phyloP scores from a whole-genome alignment of 2,888 invertebrate species.

The Brachypterus glaber region DNA sequence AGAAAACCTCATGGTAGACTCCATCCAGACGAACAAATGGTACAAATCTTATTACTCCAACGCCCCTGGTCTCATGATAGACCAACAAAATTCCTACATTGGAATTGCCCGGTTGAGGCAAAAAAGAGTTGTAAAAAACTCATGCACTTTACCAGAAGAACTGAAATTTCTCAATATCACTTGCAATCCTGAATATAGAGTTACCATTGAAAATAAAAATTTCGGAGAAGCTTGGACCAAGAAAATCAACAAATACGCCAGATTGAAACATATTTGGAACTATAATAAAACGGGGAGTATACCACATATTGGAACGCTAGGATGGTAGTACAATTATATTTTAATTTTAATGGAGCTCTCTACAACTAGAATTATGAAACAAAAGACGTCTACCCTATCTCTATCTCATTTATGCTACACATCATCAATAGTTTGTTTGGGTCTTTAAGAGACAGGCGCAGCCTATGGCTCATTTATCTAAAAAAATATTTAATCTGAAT shows the following conservation, averaged over 20 bases:
- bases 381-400: no score
- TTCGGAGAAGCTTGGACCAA: constrained; percentile 20
- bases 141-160: constrained; percentile 16
- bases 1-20: constrained; percentile 20
- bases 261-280: constrained; percentile 22
- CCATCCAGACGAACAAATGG: constrained; percentile 26
- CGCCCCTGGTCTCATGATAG: constrained; percentile 26
- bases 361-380: no score
- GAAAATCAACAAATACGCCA: constrained; percentile 11
- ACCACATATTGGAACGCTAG: no score
- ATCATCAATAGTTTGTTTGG: no score
- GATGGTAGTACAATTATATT: no score
- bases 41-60: constrained; percentile 24
- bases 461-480: no score
- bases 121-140: constrained; percentile 15
- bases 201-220: constrained; percentile 12
- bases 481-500: no score
- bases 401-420: no score
- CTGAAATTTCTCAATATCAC: constrained; percentile 20
- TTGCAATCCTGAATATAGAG: constrained; percentile 21
- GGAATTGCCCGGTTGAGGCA: constrained; percentile 28
- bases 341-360: no score
- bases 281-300: constrained; percentile 17
- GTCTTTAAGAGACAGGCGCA: no score
- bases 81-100: constrained; percentile 27